Percentiles rank a stretch among this genome's conserved stretches.
phyloP scores from a whole-genome alignment of 2,797 vertebrate species.

The Tokudaia muenninki region DNA sequence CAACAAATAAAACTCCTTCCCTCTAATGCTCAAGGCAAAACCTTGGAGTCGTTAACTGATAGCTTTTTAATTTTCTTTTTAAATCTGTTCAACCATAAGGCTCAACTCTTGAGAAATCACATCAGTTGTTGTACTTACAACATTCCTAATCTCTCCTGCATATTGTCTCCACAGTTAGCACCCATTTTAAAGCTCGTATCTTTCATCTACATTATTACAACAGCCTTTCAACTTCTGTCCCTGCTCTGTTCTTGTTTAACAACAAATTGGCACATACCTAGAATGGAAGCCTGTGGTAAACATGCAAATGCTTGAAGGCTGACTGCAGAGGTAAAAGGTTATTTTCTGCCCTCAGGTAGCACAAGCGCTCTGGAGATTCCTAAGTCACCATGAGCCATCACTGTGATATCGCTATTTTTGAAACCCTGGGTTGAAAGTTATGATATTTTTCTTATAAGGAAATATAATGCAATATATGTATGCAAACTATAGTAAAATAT shows the following conservation, averaged over 20 bases:
- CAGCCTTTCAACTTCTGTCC: neutral
- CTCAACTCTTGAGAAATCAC: neutral
- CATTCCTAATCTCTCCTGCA: neutral
- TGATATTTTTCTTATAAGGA: neutral
- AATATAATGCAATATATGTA: neutral
- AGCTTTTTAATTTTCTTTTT: neutral
- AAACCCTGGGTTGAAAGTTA: neutral
- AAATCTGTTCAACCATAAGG: neutral
- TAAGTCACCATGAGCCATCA: neutral
- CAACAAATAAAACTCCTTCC: neutral
- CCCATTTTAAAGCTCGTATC: neutral
- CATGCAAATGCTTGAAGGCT: neutral
- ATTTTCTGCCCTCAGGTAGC: neutral
- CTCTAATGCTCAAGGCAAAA: neutral
- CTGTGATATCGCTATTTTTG: neutral
- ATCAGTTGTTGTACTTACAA: conserved; percentile 1
- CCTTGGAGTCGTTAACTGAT: neutral
- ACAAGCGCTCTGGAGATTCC: neutral
- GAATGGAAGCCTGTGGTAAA: neutral
- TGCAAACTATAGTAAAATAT: conserved; percentile 12
- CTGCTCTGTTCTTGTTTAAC: neutral
- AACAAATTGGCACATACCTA: neutral
- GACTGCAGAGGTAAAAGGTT: neutral
- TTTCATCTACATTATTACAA: neutral
- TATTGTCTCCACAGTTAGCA: neutral